Base-by-base conservation (phyloP, 2,113 vertebrate species). In the Mobula birostris region DNA sequence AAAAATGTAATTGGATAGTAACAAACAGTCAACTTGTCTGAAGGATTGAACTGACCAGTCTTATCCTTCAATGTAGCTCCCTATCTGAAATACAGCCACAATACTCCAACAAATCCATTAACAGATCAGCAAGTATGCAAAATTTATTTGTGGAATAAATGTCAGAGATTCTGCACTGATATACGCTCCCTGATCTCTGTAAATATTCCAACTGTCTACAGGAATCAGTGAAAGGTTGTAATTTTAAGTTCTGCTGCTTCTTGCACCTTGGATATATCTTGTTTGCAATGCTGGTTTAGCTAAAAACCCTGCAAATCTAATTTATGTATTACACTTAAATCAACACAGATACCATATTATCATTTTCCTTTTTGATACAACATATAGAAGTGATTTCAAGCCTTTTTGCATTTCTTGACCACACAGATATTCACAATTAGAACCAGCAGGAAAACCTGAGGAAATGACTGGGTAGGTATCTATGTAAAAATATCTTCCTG, bases 121-220 rank as follows among this genome's bases (percentile, higher is more conserved):
- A 7, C 29, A 11, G 29, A 58, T 63, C 56, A 63, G 83, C 14
- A 2, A 63, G 27, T 63, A 11, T 27, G n/a, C 83, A 88, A 88
- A 29, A 88, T 63, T n/a, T 88, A 88, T 88, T 63, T 14, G 12
- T 88, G 29, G n/a, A 88, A 88, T 88, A 88, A 88, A 88, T 88
- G 83, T 88, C 83, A 63, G 56, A 88, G 58, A 63, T 27, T 88
- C 24, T 63, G 61, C 27, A n/a, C 83, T n/a, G 58, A 63, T 88
- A n/a, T 88, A 88, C 61, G 12, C 27, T 63, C 56, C 27, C 56
- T 88, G 83, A 88, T 88, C 83, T n/a, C 29, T 88, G 56, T 63
- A 88, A 88, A 88, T 88, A 63, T 88, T 63, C 56, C 8, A 17
- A n/a, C 58, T 88, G 58, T 63, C 61, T 88, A n/a, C 83, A 88